These are phyloP conservation scores for Cacatua alba DNA, from an alignment of 2,113 vertebrate species.

Conservation along the genomic window DNA sequence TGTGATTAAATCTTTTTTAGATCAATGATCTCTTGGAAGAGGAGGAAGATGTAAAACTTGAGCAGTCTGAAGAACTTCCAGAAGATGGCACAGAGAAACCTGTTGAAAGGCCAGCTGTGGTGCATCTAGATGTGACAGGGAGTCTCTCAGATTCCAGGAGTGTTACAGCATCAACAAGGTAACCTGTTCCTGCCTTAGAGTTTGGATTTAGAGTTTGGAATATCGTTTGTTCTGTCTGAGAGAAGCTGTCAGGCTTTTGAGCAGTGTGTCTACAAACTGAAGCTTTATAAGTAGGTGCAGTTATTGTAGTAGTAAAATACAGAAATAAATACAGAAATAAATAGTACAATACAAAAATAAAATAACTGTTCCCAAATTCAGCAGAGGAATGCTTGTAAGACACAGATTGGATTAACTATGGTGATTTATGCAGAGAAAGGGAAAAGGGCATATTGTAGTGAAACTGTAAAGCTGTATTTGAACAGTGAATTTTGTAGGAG, in stretches of 20 bases:
- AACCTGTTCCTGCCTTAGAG: not conserved
- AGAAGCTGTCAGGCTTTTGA: not conserved
- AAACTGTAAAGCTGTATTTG: not conserved
- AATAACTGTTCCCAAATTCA: not conserved
- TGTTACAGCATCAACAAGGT: conserved; percentile 80
- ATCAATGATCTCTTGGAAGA: conserved; percentile 91
- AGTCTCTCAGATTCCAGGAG: conserved; percentile 72
- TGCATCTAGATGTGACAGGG: conserved; percentile 76
- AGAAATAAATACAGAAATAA: not conserved
- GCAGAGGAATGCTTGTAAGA: not conserved
- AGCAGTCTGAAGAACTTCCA: conserved; percentile 91
- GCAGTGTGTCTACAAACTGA: not conserved
- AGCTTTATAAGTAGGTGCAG: not conserved
- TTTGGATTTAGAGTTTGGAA: not conserved
- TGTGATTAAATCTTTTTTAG: conserved; percentile 58
- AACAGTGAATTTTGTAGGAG: not conserved
- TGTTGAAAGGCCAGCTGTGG: conserved; percentile 72
- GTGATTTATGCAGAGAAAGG: not conserved
- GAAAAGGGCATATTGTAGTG: not conserved
- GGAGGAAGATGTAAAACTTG: conserved; percentile 93
- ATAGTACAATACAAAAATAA: not conserved
- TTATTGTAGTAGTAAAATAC: not conserved
- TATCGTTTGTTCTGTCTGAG: not conserved
- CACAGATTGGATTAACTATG: not conserved
- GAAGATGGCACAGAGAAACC: conserved; percentile 86